Conservation (phyloP, 2,797 vertebrate genomes). For the Phataginus tricuspis region DNA sequence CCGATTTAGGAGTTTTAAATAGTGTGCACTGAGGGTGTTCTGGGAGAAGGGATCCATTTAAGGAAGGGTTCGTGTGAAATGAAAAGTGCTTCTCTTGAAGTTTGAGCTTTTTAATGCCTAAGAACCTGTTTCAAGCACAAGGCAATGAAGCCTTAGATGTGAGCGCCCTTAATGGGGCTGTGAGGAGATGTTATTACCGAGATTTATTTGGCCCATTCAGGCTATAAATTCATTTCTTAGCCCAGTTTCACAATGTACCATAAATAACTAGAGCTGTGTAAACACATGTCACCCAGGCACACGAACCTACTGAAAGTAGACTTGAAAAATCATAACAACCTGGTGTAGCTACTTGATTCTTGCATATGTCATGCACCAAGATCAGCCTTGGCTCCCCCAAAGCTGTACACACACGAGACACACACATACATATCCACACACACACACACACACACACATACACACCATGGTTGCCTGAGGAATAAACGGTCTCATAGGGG, state of each 20-base stretch:
- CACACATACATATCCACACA: fast-evolving
- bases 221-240: conserved; percentile 69
- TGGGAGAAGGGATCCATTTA: background rate
- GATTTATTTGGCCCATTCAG: conserved; percentile 71
- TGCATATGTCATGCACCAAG: background rate
- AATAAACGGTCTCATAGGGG: background rate
- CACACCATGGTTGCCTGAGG: background rate
- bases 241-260: conserved; percentile 23
- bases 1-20: background rate
- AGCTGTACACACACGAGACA: background rate
- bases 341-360: background rate
- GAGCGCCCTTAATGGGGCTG: conserved; percentile 41
- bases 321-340: conserved; percentile 46
- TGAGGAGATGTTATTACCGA: conserved; percentile 52
- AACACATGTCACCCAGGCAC: conserved; percentile 21
- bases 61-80: background rate
- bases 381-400: background rate
- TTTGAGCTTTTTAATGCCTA: conserved; percentile 28
- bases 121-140: background rate
- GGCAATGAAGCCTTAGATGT: background rate
- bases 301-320: conserved; percentile 53
- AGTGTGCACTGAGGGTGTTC: background rate
- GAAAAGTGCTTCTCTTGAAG: background rate
- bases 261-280: conserved; percentile 67
- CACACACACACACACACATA: fast-evolving